A percentile compares a stretch with the other conserved stretches of the same genome.
Conservation (phyloP, 2,888 invertebrate genomes). For the Sepiola atlantica region DNA sequence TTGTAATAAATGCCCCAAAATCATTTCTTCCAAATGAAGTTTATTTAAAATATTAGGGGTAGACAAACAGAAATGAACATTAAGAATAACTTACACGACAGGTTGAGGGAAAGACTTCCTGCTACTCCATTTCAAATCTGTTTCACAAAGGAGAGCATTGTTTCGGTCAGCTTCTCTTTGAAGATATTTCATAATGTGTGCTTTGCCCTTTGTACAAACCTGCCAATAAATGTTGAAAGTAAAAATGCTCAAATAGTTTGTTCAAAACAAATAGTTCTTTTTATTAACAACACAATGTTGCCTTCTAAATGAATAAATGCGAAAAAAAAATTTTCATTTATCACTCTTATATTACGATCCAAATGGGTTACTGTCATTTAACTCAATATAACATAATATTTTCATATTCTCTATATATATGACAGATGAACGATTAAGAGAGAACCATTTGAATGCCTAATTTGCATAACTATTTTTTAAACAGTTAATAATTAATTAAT, state of each 20-base stretch:
- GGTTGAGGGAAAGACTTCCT: constrained; percentile 66
- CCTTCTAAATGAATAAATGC: too few relatives aligned
- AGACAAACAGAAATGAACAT: background rate
- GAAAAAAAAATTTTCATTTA: too few relatives aligned
- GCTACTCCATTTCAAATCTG: constrained; percentile 67
- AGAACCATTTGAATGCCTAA: too few relatives aligned
- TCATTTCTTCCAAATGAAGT: too few relatives aligned
- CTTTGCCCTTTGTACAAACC: constrained; percentile 92
- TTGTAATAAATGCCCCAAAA: too few relatives aligned
- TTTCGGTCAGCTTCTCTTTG: constrained; percentile 85
- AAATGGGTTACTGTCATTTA: too few relatives aligned
- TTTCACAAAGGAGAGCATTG: constrained; percentile 69
- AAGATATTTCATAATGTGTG: constrained; percentile 95
- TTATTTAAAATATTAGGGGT: background rate
- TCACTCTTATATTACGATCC: too few relatives aligned
- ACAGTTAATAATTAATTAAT: too few relatives aligned
- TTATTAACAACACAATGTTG: background rate
- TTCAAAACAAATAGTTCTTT: background rate
- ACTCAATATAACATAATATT: too few relatives aligned
- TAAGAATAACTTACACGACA: constrained; percentile 56
- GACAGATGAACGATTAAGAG: too few relatives aligned
- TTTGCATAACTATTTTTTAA: too few relatives aligned
- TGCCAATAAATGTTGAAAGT: constrained; percentile 74
- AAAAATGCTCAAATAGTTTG: background rate
- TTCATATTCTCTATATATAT: too few relatives aligned